Conservation (phyloP, 2,113 vertebrate genomes). For the Actenoides hombroni region DNA sequence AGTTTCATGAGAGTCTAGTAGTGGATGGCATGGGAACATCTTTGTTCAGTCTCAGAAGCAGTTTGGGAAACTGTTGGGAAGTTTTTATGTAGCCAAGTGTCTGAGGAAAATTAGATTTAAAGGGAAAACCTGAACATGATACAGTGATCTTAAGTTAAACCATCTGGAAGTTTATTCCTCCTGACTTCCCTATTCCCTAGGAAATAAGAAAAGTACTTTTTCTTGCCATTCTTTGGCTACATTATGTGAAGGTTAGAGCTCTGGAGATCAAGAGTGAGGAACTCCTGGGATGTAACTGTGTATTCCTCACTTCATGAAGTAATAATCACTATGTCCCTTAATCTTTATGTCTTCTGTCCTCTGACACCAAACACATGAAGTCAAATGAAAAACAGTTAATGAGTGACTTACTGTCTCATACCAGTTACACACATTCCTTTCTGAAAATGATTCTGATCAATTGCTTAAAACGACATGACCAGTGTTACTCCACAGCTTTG, state of each 20-base stretch:
- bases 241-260: not conserved
- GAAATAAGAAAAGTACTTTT: not conserved
- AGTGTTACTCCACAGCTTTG: not conserved
- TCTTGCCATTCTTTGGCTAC: not conserved
- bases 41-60: not conserved
- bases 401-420: not conserved
- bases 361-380: not conserved
- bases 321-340: not conserved
- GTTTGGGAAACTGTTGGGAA: not conserved
- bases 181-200: not conserved
- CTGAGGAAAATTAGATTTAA: not conserved
- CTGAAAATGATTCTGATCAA: not conserved
- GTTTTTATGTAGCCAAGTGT: not conserved
- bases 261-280: not conserved
- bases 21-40: not conserved
- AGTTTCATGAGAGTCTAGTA: not conserved
- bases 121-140: not conserved
- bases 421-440: not conserved
- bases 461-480: not conserved
- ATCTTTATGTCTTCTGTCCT: not conserved
- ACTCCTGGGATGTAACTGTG: not conserved
- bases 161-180: not conserved
- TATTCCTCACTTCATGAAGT: not conserved
- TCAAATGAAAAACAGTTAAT: not conserved
- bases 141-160: not conserved